A percentile compares a stretch with the other conserved stretches of the same genome.
These are phyloP conservation scores for Perdita meconis DNA, from an alignment of 2,888 invertebrate genomes.

Conservation along the genomic window DNA sequence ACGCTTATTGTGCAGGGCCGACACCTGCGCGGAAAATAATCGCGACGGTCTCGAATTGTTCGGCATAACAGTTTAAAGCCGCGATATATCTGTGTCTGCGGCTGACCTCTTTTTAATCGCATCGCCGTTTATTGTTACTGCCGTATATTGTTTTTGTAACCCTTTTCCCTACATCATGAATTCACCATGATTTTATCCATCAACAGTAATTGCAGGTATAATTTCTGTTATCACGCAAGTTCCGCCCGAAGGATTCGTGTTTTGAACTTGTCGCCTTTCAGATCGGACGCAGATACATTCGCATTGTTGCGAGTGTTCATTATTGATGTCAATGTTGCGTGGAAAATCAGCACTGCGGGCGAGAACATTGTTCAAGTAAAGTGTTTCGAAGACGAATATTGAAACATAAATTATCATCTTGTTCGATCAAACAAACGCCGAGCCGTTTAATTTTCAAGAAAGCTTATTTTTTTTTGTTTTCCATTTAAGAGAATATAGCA, in stretches of 20 bases:
- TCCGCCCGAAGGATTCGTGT: background rate
- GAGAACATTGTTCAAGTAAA: no score
- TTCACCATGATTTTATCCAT: constrained; percentile 27
- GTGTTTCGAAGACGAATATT: no score
- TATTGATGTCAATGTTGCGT: background rate
- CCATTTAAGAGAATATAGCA: no score
- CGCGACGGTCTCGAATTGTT: background rate
- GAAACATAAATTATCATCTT: no score
- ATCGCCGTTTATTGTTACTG: constrained; percentile 41
- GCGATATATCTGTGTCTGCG: no score
- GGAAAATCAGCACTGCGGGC: no score
- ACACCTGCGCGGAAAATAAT: background rate
- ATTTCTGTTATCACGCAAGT: background rate
- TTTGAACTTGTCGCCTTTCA: background rate
- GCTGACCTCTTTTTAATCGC: constrained; percentile 58
- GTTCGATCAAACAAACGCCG: no score
- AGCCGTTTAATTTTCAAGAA: no score
- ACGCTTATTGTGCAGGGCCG: background rate
- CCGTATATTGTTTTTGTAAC: constrained; percentile 10
- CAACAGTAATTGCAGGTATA: constrained; percentile 20
- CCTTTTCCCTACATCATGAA: background rate
- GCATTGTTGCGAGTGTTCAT: background rate
- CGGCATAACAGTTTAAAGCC: no score
- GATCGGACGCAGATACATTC: background rate
- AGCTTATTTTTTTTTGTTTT: no score